Conservation (phyloP, 2,113 vertebrate species). For the Amblyopsis rosae region DNA sequence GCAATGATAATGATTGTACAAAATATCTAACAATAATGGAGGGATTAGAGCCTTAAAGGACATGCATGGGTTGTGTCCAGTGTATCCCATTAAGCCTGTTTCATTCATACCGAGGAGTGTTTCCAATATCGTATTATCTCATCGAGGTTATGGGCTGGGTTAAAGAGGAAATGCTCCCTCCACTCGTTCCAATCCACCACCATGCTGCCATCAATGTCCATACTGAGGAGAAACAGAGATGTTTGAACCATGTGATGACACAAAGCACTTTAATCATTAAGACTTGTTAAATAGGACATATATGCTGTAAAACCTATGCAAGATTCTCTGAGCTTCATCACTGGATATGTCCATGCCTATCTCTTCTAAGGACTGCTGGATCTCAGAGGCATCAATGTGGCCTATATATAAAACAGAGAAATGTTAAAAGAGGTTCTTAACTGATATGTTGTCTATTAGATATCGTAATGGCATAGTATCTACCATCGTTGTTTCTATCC, state of each 20-base stretch:
- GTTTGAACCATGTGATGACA: not conserved
- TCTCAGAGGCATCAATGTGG: conserved; percentile 88
- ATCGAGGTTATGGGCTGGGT: conserved; percentile 87
- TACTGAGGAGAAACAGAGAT: conserved; percentile 73
- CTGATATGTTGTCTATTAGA: too few relatives aligned
- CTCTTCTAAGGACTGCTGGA: conserved; percentile 86
- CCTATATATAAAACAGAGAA: conserved; percentile 65
- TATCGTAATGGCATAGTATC: not conserved
- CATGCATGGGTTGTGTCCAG: too few relatives aligned
- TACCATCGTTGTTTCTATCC: conserved; percentile 95
- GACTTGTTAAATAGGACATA: not conserved
- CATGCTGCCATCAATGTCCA: conserved; percentile 92
- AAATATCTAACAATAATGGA: not conserved
- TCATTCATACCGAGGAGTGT: conserved; percentile 84
- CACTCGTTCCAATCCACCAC: conserved; percentile 96
- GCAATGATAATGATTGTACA: not conserved
- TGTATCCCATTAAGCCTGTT: not conserved
- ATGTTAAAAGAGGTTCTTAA: conserved; percentile 17
- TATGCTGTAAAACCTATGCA: conserved; percentile 81
- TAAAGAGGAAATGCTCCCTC: conserved; percentile 91
- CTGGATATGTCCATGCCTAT: conserved; percentile 83
- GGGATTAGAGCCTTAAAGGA: too few relatives aligned
- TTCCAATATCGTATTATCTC: conserved; percentile 93
- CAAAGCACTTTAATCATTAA: not conserved
- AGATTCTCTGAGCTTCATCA: conserved; percentile 83